phyloP scores from a whole-genome alignment of 2,113 vertebrate genomes.

The Ascaphus truei region DNA sequence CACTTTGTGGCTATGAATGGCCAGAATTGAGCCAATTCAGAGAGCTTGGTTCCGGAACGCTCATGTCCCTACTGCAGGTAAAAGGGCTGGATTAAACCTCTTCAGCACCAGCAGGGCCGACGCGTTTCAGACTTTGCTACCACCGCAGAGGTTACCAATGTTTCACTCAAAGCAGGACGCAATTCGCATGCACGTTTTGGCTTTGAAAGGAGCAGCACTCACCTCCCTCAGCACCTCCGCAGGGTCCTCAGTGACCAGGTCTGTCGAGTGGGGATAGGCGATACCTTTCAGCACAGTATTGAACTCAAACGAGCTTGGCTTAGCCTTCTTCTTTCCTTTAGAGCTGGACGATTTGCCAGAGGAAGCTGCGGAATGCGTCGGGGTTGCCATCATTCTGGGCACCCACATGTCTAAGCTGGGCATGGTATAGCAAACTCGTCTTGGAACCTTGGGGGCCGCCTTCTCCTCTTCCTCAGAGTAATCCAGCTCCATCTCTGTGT shows the following conservation, averaged over 20 bases:
- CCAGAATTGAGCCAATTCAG: no score
- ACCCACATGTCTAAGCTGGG: conserved; percentile 71
- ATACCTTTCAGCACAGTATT: conserved; percentile 5
- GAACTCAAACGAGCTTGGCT: accelerated
- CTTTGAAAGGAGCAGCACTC: neutral
- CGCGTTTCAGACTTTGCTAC: no score
- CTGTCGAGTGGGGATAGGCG: accelerated
- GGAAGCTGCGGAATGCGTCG: neutral
- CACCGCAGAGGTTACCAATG: no score
- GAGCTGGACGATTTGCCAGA: accelerated
- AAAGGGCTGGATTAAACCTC: no score
- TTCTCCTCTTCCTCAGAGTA: conserved; percentile 22
- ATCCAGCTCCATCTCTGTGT: conserved; percentile 36
- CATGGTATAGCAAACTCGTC: neutral
- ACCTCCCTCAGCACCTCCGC: conserved; percentile 39
- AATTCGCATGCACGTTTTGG: no score
- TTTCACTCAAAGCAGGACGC: no score
- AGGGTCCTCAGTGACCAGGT: neutral
- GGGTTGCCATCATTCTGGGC: conserved; percentile 43
- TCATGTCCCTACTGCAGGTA: no score
- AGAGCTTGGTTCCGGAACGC: no score
- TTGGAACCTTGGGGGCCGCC: neutral
- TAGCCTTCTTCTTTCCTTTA: neutral
- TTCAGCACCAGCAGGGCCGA: no score
- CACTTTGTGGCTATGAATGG: no score